A percentile compares a stretch with the other conserved stretches of the same genome.
These are phyloP conservation scores for Drosophila burlai DNA, from an alignment of 1,140 invertebrate genomes.

Conservation along the genomic window DNA sequence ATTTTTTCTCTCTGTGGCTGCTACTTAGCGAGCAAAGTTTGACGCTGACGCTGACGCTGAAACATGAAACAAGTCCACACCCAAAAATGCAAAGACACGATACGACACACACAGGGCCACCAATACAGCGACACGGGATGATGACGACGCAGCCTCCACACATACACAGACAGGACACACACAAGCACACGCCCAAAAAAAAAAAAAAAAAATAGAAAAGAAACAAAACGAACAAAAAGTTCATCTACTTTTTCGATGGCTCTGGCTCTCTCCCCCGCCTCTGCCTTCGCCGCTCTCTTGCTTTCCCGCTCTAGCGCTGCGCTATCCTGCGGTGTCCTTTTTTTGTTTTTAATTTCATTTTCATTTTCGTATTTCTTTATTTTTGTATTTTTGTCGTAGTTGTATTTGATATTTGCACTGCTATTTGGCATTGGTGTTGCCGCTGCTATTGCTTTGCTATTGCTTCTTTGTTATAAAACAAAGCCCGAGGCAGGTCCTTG, in stretches of 20 bases:
- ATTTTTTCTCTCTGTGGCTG: conserved; percentile 2
- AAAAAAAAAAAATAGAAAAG: conserved; percentile 41
- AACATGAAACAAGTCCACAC: conserved; percentile 81
- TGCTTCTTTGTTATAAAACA: conserved; percentile 50
- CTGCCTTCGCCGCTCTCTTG: too few relatives aligned
- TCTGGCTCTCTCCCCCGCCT: conserved; percentile 4
- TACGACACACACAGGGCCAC: conserved; percentile 42
- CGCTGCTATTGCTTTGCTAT: conserved; percentile 11
- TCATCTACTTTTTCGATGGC: conserved; percentile 36
- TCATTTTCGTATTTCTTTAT: not conserved
- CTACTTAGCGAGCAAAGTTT: conserved; percentile 28
- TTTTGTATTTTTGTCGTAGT: not conserved
- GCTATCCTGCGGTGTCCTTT: conserved; percentile 1
- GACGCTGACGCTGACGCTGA: conserved; percentile 51
- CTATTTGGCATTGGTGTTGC: not conserved
- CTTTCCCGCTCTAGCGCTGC: not conserved
- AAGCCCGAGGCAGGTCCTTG: conserved; percentile 27
- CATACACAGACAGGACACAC: conserved; percentile 22
- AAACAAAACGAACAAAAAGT: conserved; percentile 32
- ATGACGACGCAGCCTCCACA: conserved; percentile 51
- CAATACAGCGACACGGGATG: conserved; percentile 26
- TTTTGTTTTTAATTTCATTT: not conserved
- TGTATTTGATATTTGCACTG: conserved; percentile 2
- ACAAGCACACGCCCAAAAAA: conserved; percentile 38
- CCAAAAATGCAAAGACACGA: conserved; percentile 81